These are phyloP conservation scores for Nothura maculosa DNA, from an alignment of 2,797 vertebrate species.

Conservation along the genomic window DNA sequence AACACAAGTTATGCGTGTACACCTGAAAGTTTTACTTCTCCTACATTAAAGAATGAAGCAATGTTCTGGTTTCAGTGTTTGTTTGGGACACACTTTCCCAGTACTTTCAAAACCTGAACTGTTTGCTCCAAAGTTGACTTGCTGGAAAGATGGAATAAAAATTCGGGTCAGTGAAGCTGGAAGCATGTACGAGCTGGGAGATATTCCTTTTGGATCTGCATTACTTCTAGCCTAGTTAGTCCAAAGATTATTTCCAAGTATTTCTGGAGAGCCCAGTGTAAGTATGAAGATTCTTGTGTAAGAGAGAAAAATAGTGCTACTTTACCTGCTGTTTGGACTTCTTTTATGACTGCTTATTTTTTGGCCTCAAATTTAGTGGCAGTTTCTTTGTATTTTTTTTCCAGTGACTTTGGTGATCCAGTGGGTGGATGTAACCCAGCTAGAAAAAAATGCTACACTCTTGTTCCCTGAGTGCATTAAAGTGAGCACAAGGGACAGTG, in stretches of 20 bases:
- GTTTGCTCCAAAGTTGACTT: background rate
- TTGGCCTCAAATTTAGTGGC: background rate
- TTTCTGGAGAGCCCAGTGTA: background rate
- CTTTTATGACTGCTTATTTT: background rate
- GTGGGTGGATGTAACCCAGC: slow-evolving; percentile 94
- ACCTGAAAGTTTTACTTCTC: background rate
- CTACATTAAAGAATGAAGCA: background rate
- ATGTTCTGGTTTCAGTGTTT: background rate
- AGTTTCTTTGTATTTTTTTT: background rate
- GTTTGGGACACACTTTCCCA: background rate
- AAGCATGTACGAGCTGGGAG: background rate
- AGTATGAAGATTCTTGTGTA: background rate
- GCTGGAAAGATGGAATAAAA: background rate
- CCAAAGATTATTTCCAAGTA: slow-evolving; percentile 1
- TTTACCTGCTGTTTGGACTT: background rate
- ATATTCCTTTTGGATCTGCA: background rate
- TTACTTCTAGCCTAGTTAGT: slow-evolving; percentile 39
- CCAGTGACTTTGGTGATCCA: slow-evolving; percentile 93
- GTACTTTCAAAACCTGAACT: background rate
- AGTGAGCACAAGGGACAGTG: slow-evolving; percentile 90
- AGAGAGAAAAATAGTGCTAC: background rate
- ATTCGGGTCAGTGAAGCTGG: background rate
- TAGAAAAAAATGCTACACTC: slow-evolving; percentile 95
- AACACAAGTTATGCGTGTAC: background rate
- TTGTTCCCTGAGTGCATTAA: slow-evolving; percentile 95